Evolutionary conservation across 2,888 invertebrate species (phyloP).

Genomic region (Latrodectus hesperus): DNA sequence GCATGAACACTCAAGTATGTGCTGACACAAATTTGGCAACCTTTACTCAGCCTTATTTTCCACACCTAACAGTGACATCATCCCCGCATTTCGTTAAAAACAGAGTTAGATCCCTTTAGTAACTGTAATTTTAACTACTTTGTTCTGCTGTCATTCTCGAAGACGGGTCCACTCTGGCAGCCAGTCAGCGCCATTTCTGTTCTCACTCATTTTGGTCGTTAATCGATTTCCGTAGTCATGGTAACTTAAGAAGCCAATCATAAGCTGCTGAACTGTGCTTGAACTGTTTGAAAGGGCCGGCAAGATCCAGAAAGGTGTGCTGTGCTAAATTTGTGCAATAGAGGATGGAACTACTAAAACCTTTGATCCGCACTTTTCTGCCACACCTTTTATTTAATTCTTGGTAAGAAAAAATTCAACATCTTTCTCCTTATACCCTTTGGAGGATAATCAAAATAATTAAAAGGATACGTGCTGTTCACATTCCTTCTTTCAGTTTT

Average conservation of each 20-base stretch:
- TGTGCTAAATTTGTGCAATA: slow-evolving; percentile 25
- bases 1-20: neutral
- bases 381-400: too few species aligned
- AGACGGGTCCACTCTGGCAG: neutral
- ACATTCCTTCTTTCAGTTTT: too few species aligned
- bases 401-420: too few species aligned
- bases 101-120: neutral
- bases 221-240: slow-evolving; percentile 63
- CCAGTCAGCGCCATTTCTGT: slow-evolving; percentile 12
- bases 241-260: slow-evolving; percentile 66
- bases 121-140: neutral
- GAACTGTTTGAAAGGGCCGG: slow-evolving; percentile 37
- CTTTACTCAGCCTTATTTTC: neutral
- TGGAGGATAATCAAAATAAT: too few species aligned
- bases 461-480: too few species aligned
- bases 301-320: slow-evolving; percentile 14
- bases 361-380: neutral
- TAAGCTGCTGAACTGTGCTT: slow-evolving; percentile 57
- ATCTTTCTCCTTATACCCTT: too few species aligned
- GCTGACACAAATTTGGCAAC: neutral
- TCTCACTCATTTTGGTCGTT: slow-evolving; percentile 43
- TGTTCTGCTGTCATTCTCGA: slow-evolving; percentile 17
- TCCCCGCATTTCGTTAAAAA: neutral
- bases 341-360: slow-evolving; percentile 3
- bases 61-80: neutral